Evolutionary conservation across 2,113 vertebrate genomes (phyloP).

Genomic region (Gallinago paraguaiae): DNA sequence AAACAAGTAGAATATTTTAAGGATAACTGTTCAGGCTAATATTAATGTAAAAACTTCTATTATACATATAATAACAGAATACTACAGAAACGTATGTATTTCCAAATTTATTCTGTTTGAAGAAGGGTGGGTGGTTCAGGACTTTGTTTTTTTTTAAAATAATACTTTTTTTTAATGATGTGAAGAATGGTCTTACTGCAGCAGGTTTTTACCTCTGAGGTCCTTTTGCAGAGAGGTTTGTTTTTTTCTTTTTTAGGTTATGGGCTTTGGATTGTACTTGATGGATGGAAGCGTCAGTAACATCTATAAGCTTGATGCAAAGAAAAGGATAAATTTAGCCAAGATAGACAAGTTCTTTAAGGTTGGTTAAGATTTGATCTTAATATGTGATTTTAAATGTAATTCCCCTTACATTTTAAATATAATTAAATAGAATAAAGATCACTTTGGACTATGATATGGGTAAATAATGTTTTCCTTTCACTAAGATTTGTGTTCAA

Average conservation of each 20-base stretch:
- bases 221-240: neutral
- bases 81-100: neutral
- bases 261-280: conserved; percentile 97
- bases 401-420: neutral
- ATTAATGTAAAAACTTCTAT: neutral
- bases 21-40: neutral
- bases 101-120: neutral
- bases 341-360: conserved; percentile 99
- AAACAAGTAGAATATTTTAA: neutral
- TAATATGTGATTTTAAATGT: neutral
- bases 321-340: conserved; percentile 95
- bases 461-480: neutral
- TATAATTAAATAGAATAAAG: neutral
- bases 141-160: neutral
- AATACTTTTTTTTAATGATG: neutral
- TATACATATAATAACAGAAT: neutral
- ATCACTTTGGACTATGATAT: neutral
- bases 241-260: conserved; percentile 81
- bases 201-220: neutral
- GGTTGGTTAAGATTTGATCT: conserved; percentile 73
- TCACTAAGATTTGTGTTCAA: neutral
- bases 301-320: conserved; percentile 96
- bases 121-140: neutral
- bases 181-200: neutral
- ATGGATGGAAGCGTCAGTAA: conserved; percentile 97